Percentiles rank a stretch among this genome's conserved stretches.
Conservation (phyloP, 2,888 invertebrate genomes). For the Zygogramma bicolorata region DNA sequence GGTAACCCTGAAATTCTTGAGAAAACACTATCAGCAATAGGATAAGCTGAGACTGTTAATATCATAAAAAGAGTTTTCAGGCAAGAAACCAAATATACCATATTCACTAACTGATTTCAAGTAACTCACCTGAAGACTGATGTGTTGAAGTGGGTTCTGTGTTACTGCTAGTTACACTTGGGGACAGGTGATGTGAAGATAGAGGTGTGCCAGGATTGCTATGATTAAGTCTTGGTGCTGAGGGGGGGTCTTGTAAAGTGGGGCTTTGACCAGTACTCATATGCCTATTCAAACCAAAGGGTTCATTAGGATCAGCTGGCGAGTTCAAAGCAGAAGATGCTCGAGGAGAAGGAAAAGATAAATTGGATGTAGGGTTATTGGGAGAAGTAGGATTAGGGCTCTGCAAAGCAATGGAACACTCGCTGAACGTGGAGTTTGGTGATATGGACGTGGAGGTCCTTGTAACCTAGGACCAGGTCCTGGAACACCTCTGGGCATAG, state of each 20-base stretch:
- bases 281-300: constrained; percentile 68
- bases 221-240: constrained; percentile 69
- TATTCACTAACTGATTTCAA: neutral
- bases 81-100: too few relatives aligned
- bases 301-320: constrained; percentile 74
- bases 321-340: constrained; percentile 78
- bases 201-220: constrained; percentile 82
- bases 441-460: constrained; percentile 84
- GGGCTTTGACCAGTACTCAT: constrained; percentile 73
- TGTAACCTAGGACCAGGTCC: constrained; percentile 70
- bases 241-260: constrained; percentile 74
- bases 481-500: constrained; percentile 59
- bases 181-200: constrained; percentile 72
- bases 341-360: constrained; percentile 81
- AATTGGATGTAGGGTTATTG: constrained; percentile 77
- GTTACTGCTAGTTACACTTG: constrained; percentile 68
- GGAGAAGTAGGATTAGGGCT: constrained; percentile 81
- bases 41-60: too few relatives aligned
- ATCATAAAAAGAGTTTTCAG: too few relatives aligned
- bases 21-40: too few relatives aligned
- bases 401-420: constrained; percentile 80
- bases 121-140: constrained; percentile 62
- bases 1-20: too few relatives aligned
- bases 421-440: constrained; percentile 79
- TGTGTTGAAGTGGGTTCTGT: constrained; percentile 64